Evolutionary conservation across 2,888 invertebrate genomes (phyloP).

Genomic region (Tetropium fuscum): DNA sequence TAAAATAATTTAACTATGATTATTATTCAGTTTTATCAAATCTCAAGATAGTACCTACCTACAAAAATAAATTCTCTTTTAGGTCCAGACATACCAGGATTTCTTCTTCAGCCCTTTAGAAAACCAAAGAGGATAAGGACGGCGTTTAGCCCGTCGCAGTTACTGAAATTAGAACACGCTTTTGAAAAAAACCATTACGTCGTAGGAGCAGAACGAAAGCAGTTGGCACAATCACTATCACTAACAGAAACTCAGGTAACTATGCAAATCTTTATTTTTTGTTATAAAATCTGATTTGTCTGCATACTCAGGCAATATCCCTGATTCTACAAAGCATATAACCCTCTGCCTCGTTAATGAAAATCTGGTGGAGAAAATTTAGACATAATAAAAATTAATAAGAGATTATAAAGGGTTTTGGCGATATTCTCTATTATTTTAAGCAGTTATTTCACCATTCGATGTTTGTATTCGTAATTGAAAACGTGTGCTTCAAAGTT

Average conservation of each 20-base stretch:
- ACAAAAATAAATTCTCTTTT: no score
- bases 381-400: constrained; percentile 34
- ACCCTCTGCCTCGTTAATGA: constrained; percentile 3
- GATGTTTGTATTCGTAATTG: constrained; percentile 55
- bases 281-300: no score
- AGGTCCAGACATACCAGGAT: constrained; percentile 88
- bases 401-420: constrained; percentile 34
- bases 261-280: no score
- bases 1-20: no score
- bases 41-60: no score
- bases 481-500: constrained; percentile 64
- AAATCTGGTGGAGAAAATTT: constrained; percentile 18
- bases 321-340: constrained; percentile 18
- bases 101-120: constrained; percentile 95
- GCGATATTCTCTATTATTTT: constrained; percentile 54
- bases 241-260: constrained; percentile 97
- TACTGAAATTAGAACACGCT: constrained; percentile 96
- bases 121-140: constrained; percentile 99
- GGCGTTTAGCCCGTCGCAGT: constrained; percentile 97
- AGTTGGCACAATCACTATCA: constrained; percentile 92
- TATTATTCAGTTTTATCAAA: no score
- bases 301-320: no score
- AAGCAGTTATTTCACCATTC: constrained; percentile 47
- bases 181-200: constrained; percentile 99
- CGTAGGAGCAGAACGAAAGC: constrained; percentile 98